Conservation (phyloP, 1,140 invertebrate species). For the Chelonus insularis region DNA sequence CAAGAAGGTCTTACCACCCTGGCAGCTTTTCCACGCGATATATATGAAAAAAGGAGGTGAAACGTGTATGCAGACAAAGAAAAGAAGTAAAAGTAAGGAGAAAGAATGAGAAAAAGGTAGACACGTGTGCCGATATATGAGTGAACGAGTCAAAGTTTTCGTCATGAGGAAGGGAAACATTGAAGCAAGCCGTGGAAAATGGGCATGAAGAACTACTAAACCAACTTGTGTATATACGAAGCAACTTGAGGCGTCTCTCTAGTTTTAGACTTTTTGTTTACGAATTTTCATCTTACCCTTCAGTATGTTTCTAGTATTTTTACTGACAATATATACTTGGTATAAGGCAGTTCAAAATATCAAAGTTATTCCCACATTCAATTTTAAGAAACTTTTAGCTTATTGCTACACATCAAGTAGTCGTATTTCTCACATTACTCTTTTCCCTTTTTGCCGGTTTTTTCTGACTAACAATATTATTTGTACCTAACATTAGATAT, state of each 20-base stretch:
- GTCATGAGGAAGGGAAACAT: conserved; percentile 24
- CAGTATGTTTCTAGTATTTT: conserved; percentile 5
- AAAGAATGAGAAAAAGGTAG: conserved; percentile 10
- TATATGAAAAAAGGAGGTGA: not conserved
- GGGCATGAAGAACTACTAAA: not conserved
- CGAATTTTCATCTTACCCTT: conserved; percentile 28
- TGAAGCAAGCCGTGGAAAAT: not conserved
- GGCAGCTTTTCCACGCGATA: conserved; percentile 12
- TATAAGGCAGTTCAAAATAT: not conserved
- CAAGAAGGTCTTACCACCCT: conserved; percentile 30
- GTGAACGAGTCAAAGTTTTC: conserved; percentile 32
- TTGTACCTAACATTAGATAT: no score
- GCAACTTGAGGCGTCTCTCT: conserved; percentile 16
- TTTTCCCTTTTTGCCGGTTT: not conserved
- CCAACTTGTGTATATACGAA: not conserved
- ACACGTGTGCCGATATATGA: conserved; percentile 27
- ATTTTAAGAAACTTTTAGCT: conserved; percentile 21
- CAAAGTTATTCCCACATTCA: conserved; percentile 21
- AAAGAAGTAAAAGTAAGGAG: not conserved
- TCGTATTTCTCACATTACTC: not conserved
- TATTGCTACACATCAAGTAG: conserved; percentile 12
- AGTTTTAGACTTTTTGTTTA: conserved; percentile 30
- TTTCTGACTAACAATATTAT: no score
- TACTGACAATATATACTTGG: not conserved
- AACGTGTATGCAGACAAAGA: not conserved